A percentile compares a stretch with the other conserved stretches of the same genome.
These are phyloP conservation scores for Dicrurus megarhynchus DNA, from an alignment of 2,113 vertebrate genomes.

Conservation along the genomic window DNA sequence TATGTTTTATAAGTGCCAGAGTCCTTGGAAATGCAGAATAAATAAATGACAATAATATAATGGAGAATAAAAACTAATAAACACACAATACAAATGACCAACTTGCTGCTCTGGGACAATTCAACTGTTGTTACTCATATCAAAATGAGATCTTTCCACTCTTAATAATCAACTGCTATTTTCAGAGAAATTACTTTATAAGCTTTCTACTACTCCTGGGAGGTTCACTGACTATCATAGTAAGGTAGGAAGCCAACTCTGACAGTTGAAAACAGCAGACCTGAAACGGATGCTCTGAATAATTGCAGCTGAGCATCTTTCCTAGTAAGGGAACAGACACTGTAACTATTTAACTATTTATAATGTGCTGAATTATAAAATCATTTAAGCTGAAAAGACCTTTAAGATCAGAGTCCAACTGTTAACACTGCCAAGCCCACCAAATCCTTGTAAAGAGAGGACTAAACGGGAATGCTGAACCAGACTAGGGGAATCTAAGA, in stretches of 20 bases:
- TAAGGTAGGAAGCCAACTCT: not conserved
- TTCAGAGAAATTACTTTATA: constrained; percentile 9
- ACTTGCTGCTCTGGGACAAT: not conserved
- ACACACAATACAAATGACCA: not conserved
- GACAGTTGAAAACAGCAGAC: not conserved
- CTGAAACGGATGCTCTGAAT: not conserved
- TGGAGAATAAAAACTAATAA: not conserved
- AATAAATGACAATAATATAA: not conserved
- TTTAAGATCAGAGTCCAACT: not conserved
- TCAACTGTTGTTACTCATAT: not conserved
- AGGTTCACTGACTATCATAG: not conserved
- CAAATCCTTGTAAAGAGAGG: not conserved
- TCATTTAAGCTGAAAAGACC: not conserved
- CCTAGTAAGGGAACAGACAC: not conserved
- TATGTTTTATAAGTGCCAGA: not conserved
- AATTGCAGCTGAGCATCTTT: not conserved
- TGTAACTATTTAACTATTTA: not conserved
- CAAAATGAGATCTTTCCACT: not conserved
- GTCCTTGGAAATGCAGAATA: constrained; percentile 2
- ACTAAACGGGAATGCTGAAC: not conserved
- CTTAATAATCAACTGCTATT: not conserved
- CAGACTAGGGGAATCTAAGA: not conserved
- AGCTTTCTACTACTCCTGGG: not conserved
- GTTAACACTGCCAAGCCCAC: not conserved
- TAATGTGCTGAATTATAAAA: not conserved